These are phyloP conservation scores for Drosophila fuyamai DNA, from an alignment of 1,140 invertebrate species.

Conservation along the genomic window DNA sequence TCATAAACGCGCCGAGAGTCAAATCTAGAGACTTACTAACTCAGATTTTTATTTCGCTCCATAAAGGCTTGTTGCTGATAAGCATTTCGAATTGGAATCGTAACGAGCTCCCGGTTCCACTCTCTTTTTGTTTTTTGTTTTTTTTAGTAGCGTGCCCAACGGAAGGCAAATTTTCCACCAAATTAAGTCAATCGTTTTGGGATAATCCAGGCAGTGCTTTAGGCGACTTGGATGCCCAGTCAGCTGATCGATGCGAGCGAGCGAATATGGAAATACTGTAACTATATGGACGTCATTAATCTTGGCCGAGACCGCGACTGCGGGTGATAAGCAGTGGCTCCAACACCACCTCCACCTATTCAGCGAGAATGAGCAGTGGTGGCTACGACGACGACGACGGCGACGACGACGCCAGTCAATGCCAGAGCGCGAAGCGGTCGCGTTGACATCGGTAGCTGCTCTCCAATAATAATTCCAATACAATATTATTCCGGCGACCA, in stretches of 20 bases:
- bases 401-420: constrained; percentile 63
- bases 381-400: constrained; percentile 13
- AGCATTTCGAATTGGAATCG: constrained; percentile 19
- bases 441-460: constrained; percentile 75
- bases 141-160: constrained; percentile 1
- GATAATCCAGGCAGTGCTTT: neutral
- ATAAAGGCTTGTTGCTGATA: constrained; percentile 39
- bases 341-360: constrained; percentile 34
- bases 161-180: constrained; percentile 6
- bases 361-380: constrained; percentile 47
- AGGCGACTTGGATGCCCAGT: constrained; percentile 3
- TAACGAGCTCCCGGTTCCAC: constrained; percentile 8
- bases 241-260: constrained; percentile 49
- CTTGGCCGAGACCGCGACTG: constrained; percentile 50
- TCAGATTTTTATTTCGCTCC: constrained; percentile 37
- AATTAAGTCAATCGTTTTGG: neutral
- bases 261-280: constrained; percentile 29
- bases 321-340: constrained; percentile 32
- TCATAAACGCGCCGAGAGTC: constrained; percentile 22
- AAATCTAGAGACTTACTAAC: constrained; percentile 8
- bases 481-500: constrained; percentile 6
- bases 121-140: neutral
- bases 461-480: constrained; percentile 50
- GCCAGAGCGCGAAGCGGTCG: constrained; percentile 76
- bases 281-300: constrained; percentile 61